Percentiles rank a stretch among this genome's conserved stretches.
Conservation (phyloP, 2,888 invertebrate species). For the Synanthedon myopaeformis region DNA sequence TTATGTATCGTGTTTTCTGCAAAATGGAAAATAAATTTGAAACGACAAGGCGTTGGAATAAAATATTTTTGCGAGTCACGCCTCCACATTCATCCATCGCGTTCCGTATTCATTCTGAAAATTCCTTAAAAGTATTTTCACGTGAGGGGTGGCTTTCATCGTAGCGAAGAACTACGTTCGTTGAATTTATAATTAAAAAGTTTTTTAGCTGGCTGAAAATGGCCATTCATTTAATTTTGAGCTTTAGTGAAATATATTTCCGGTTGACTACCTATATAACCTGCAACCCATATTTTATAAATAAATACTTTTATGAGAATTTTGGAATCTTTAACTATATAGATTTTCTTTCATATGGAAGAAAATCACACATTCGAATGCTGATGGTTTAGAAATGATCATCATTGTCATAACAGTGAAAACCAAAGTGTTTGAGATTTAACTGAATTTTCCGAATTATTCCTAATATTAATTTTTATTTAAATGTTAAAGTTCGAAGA, state of each 20-base stretch:
- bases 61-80: background rate
- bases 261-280: background rate
- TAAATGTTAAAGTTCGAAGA: no score
- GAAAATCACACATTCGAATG: no score
- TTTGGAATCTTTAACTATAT: background rate
- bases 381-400: no score
- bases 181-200: background rate
- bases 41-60: background rate
- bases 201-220: background rate
- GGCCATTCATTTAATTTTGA: no score
- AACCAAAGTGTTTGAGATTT: no score
- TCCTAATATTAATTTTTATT: no score
- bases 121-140: background rate
- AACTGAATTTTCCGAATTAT: no score
- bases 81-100: background rate
- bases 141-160: background rate
- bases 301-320: background rate
- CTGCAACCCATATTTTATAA: background rate
- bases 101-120: background rate
- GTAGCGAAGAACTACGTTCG: background rate
- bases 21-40: slow-evolving; percentile 1
- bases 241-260: no score
- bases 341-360: background rate
- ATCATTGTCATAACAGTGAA: no score
- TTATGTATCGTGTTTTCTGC: background rate